Evolutionary conservation across 2,113 vertebrate species (phyloP), one percentile per base, ranked within the genome.

Genomic region (Hippocampus mohnikei): DNA sequence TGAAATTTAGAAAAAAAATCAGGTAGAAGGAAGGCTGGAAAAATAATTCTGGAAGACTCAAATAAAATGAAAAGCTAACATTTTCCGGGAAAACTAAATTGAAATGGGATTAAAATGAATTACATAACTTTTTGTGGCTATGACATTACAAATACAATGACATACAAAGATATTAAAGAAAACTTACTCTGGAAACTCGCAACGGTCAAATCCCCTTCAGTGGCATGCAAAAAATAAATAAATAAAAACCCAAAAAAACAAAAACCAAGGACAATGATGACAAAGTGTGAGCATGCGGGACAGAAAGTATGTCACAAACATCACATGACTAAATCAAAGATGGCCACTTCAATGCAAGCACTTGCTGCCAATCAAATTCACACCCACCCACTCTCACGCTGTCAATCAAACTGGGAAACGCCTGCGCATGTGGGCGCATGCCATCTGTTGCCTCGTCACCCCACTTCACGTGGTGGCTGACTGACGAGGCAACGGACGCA

Each of bases 181-280:
- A 88, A 95, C 94, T 95, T 95, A 95, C 93, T 94, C 90, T 93
- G 94, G 80, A 94, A 95, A 93, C 94, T 94, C 95, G 94, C 94
- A 94, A 94, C 71, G 87, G 93, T 95, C 89, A 95, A 91, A 91
- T 95, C 94, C 83, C 92, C 94, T 94, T 91, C 87, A 80, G 76
- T 81, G 21, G 75, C 92, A 93, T 91, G 91, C 88, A 91, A 73
- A 87, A 10, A 61, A n/a, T n/a, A n/a, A n/a, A n/a, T n/a, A n/a
- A n/a, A n/a, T n/a, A 87, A 74, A 85, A 5, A 0, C 5, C 33
- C 33, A 75, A 68, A 50, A 66, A 74, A 11, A 55, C 5, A 55
- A 55, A 15, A 53, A 21, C 15, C 6, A 20, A 52, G 13, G 48
- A 50, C 41, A 48, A 50, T 5, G 16, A 50, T 18, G 16, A 50